Evolutionary conservation across 2,888 invertebrate species (phyloP).

Genomic region (Rotaria macrura): DNA sequence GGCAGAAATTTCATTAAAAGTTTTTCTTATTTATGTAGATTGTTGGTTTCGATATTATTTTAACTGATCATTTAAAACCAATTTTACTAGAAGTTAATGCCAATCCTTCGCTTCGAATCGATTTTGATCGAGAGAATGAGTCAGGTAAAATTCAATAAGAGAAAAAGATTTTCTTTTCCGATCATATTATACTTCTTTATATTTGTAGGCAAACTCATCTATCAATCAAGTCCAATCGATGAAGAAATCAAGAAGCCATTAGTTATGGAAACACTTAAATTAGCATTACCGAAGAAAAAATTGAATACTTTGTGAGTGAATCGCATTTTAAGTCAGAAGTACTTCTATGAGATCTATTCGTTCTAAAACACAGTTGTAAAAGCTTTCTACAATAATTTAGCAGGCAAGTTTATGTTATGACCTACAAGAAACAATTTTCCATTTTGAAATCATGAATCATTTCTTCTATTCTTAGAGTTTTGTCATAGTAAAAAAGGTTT

Average conservation of each 20-base stretch:
- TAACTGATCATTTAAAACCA: constrained; percentile 48
- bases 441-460: too few species aligned
- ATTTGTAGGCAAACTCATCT: constrained; percentile 41
- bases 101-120: constrained; percentile 52
- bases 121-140: constrained; percentile 43
- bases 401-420: too few species aligned
- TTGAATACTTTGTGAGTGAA: constrained; percentile 18
- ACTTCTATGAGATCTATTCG: too few species aligned
- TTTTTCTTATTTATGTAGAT: constrained; percentile 48
- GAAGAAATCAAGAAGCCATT: constrained; percentile 52
- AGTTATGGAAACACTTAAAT: constrained; percentile 50
- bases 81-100: constrained; percentile 53
- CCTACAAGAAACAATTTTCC: too few species aligned
- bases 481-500: too few species aligned
- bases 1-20: too few species aligned
- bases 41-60: constrained; percentile 52
- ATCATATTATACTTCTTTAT: constrained; percentile 26
- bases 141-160: constrained; percentile 33
- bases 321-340: too few species aligned
- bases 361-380: too few species aligned
- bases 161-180: too few species aligned
- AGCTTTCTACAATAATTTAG: too few species aligned
- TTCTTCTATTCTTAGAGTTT: too few species aligned
- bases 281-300: constrained; percentile 42
- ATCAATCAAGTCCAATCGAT: constrained; percentile 43